Evolutionary conservation across 2,888 invertebrate species (phyloP).

Genomic region (Glyphotaelius pellucidus): DNA sequence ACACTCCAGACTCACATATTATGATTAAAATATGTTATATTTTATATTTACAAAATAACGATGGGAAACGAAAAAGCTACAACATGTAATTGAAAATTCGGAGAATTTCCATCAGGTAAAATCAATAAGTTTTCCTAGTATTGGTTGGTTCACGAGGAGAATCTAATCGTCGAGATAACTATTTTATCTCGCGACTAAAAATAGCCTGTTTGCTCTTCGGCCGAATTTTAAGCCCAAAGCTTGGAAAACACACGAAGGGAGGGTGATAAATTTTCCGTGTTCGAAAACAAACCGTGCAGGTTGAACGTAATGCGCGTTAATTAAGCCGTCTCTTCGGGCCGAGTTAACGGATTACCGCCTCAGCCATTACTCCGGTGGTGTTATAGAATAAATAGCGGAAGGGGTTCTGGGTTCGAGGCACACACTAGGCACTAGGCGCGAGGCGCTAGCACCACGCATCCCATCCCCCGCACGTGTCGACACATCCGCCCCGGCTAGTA

Average conservation of each 20-base stretch:
- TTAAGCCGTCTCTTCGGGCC: slow-evolving; percentile 40
- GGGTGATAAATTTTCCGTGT: slow-evolving; percentile 15
- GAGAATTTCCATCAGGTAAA: background rate
- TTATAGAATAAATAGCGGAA: background rate
- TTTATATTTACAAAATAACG: too few species aligned
- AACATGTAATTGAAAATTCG: too few species aligned
- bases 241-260: background rate
- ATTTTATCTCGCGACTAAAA: background rate
- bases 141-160: background rate
- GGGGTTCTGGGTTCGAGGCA: too few species aligned
- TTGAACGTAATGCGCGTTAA: slow-evolving; percentile 5
- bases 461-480: background rate
- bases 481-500: background rate
- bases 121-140: background rate
- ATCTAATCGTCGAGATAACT: background rate
- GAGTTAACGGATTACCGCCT: slow-evolving; percentile 31
- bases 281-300: slow-evolving; percentile 14
- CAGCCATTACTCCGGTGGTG: background rate
- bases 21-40: too few species aligned
- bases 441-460: background rate
- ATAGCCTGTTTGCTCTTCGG: background rate
- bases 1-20: too few species aligned
- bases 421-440: background rate
- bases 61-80: too few species aligned
- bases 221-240: background rate